Evolutionary conservation across 2,113 vertebrate species (phyloP), one percentile per base, ranked within the genome.

Genomic region (Phyllostomus hastatus): DNA sequence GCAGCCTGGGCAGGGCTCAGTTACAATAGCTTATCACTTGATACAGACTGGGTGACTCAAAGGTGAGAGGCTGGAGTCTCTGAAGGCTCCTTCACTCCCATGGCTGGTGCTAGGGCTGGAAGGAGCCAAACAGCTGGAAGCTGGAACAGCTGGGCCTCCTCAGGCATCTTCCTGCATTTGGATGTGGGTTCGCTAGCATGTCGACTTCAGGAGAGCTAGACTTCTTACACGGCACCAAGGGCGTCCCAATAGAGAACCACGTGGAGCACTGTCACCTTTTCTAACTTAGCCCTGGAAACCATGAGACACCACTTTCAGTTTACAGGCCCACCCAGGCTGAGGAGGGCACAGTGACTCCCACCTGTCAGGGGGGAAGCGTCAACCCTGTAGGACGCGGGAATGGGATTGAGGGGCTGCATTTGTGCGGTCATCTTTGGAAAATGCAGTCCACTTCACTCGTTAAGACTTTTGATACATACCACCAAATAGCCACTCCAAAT

Each of bases 201-300:
- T 24, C 2, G n/a, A 57, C 73, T 43, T 59, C 28, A n/a, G 38
- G 90, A 28, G 15, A 52, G 43, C 73, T 43, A 5, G 66, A 41
- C 38, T 38, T 43, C 48, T 69, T 48, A 46, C n/a, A 7, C 22
- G 41, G 86, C 41, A 28, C 12, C 57, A 41, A 26, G 24, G 57
- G 31, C 43, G 4, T 76, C 22, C 3, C 50, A 7, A 0, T 9
- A 31, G 46, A 85, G 22, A 1, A 0, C 12, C 7, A 38, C 17
- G n/a, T 87, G 7, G 52, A 72, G 20, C 54, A 64, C 0, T 33
- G 38, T 76, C 50, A 0, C 17, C 20, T 46, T 89, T 92, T 80
- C 38, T 43, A 10, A 31, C 48, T 57, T 57, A 59, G 57, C 54
- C 46, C 48, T 48, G 31, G 43, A 57, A 54, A 9, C 66, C 46